Evolutionary conservation across 1,140 invertebrate genomes (phyloP).

Genomic region (Pachyrhynchus sulphureomaculatus): DNA sequence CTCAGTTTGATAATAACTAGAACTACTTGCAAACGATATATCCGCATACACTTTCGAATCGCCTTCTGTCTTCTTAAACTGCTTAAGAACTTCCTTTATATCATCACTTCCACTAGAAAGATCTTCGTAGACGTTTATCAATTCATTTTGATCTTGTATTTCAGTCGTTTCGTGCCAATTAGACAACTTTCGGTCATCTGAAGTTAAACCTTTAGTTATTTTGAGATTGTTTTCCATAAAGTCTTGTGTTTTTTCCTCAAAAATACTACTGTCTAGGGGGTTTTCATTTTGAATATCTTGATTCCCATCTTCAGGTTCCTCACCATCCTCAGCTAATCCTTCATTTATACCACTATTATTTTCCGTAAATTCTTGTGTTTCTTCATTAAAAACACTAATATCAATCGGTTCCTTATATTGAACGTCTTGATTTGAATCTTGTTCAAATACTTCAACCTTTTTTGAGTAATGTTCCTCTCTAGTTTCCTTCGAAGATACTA

Average conservation of each 20-base stretch:
- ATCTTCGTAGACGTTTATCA: constrained; percentile 32
- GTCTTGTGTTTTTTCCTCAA: too few relatives aligned
- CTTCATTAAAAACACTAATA: not conserved
- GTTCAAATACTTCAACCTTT: constrained; percentile 2
- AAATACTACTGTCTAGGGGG: too few relatives aligned
- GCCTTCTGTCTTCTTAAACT: constrained; percentile 8
- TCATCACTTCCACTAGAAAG: constrained; percentile 31
- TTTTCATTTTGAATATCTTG: too few relatives aligned
- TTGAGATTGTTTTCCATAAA: too few relatives aligned
- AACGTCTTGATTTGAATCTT: constrained; percentile 5
- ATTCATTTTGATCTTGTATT: constrained; percentile 2
- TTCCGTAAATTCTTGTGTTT: not conserved
- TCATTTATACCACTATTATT: not conserved
- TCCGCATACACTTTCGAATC: not conserved
- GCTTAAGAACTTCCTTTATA: constrained; percentile 15
- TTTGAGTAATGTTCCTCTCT: not conserved
- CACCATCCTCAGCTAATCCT: not conserved
- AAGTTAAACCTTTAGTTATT: too few relatives aligned
- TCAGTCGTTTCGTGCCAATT: too few relatives aligned
- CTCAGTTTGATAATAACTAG: constrained; percentile 16
- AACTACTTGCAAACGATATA: not conserved
- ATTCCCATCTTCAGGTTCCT: too few relatives aligned
- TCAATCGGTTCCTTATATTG: not conserved
- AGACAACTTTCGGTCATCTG: constrained; percentile 1
- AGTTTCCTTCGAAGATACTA: constrained; percentile 3